Percentiles rank a stretch among this genome's conserved stretches.
Conservation (phyloP, 2,888 invertebrate species). For the Chouioia cunea region DNA sequence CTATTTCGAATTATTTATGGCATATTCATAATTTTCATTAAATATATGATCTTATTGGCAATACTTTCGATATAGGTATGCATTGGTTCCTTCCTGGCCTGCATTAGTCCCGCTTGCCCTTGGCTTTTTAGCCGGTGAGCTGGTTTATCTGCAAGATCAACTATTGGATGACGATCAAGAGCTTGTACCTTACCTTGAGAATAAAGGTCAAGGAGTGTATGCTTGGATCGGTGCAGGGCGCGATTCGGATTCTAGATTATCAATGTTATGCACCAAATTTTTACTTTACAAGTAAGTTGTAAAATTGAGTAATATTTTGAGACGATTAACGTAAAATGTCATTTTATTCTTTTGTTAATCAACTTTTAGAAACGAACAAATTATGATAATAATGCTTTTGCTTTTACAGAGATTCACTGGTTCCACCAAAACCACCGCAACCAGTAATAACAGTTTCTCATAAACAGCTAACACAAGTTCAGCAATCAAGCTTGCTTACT, state of each 20-base stretch:
- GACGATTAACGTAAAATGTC: slow-evolving; percentile 1
- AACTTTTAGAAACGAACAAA: not conserved
- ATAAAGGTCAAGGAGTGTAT: slow-evolving; percentile 72
- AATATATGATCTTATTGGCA: not conserved
- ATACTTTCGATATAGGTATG: slow-evolving; percentile 54
- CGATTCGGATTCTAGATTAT: slow-evolving; percentile 85
- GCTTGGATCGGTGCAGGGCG: slow-evolving; percentile 96
- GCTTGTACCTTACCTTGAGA: slow-evolving; percentile 65
- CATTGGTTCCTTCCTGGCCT: slow-evolving; percentile 63
- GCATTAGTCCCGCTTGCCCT: slow-evolving; percentile 62
- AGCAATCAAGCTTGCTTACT: slow-evolving; percentile 41
- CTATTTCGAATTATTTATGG: not conserved
- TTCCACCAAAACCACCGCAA: slow-evolving; percentile 54
- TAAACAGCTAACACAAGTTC: slow-evolving; percentile 35
- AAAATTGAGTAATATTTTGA: not conserved
- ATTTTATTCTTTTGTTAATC: not conserved
- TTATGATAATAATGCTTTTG: slow-evolving; percentile 8
- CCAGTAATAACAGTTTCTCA: slow-evolving; percentile 50
- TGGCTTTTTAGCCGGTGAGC: slow-evolving; percentile 65
- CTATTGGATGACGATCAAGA: slow-evolving; percentile 60
- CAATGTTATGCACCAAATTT: slow-evolving; percentile 85
- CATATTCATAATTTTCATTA: not conserved
- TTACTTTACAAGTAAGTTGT: slow-evolving; percentile 71
- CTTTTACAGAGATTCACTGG: slow-evolving; percentile 58
- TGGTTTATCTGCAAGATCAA: slow-evolving; percentile 60